Base-by-base conservation (phyloP, 2,888 invertebrate genomes). In the Keiferia lycopersicella region DNA sequence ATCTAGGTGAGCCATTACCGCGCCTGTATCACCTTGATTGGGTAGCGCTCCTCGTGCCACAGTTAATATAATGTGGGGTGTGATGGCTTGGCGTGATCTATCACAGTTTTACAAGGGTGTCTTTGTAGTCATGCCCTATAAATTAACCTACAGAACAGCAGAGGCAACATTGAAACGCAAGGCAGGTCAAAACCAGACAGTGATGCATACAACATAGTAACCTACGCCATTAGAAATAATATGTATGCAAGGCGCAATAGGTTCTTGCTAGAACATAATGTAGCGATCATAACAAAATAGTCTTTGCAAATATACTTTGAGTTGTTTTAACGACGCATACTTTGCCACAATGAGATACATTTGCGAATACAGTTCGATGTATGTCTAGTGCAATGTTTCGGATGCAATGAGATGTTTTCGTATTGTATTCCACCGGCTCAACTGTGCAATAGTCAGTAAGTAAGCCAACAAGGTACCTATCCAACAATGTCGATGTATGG, bases 21-120 rank as follows among this genome's bases (percentile, higher is more conserved):
- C 45, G 45, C 45, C 45, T 45, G n/a, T 45, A n/a, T n/a, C 45
- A 45, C 45, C 45, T 45, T 45, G 45, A 45, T 45, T 45, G 45
- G 45, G 11, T 45, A 16, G n/a, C 45, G n/a, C 16, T n/a, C 45
- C n/a, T 45, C 45, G n/a, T 45, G 45, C 45, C 45, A 45, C 45
- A n/a, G 11, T 45, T 45, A 16, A 16, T 34, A 34, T 34, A 34
- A 45, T 16, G 45, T 45, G 45, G 45, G 45, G 7, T 45, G 6
- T n/a, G 16, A 45, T 45, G 16, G n/a, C 45, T 45, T 45, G n/a
- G 45, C 45, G 45, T 45, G 45, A 45, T 45, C 45, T 45, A 45
- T 45, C n/a, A 45, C 45, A 45, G 45, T 45, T 45, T 45, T 45
- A 34, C 34, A 8, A 34, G 34, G 34, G 34, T 34, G 34, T 10